Conservation (phyloP, 2,113 vertebrate genomes). For the Steatornis caripensis region DNA sequence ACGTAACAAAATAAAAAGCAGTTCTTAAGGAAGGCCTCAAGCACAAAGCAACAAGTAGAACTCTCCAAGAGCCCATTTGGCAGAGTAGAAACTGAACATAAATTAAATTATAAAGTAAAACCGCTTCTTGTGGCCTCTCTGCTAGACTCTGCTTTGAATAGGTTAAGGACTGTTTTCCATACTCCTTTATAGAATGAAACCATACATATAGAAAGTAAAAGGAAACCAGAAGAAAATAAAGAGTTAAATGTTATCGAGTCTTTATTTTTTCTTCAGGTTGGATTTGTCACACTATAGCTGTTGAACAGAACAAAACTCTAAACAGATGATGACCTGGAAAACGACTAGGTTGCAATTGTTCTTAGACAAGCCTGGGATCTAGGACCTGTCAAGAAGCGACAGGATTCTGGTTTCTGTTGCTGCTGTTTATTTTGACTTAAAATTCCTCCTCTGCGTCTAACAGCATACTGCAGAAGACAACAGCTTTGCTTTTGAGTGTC, state of each 20-base stretch:
- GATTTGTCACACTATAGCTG: neutral
- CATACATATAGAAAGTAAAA: neutral
- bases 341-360: neutral
- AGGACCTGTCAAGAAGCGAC: neutral
- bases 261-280: neutral
- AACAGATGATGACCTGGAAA: slow-evolving; percentile 6
- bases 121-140: neutral
- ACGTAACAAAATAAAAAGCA: neutral
- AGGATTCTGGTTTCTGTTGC: neutral
- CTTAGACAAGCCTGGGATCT: neutral
- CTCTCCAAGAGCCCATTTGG: neutral
- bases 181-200: neutral
- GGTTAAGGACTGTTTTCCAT: neutral
- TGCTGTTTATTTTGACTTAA: neutral
- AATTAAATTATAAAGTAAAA: neutral
- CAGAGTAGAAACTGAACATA: neutral
- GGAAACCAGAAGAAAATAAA: neutral
- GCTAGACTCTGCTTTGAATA: neutral
- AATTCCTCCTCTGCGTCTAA: neutral
- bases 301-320: neutral
- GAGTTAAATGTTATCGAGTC: neutral
- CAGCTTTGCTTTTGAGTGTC: neutral
- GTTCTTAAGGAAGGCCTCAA: neutral
- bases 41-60: neutral
- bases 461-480: neutral